Evolutionary conservation across 2,888 invertebrate species (phyloP), one percentile per base, ranked within the genome.

Genomic region (Drosophila anomelani): DNA sequence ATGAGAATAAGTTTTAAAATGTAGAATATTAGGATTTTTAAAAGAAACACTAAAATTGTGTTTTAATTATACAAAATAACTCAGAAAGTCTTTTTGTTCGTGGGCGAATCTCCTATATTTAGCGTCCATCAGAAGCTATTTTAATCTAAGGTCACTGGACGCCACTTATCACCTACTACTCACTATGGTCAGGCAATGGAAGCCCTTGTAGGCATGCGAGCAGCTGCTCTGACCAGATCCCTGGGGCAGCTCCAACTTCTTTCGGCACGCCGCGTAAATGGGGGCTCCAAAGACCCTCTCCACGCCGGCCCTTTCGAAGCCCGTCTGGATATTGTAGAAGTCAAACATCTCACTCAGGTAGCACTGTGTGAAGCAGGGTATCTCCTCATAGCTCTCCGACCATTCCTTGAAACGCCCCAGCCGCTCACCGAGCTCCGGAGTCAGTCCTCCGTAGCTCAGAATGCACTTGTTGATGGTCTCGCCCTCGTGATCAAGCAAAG

Each of bases 321-420:
- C 91, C 3, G 59, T 47, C 17, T 63, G 39, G 1, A 80, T 80
- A 34, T 80, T 64, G 57, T 90, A 91, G 43, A 91, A 82, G 44
- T 85, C 78, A 44, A 86, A 91, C 90, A 88, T 84, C 34, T 87
- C 85, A 5, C 39, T 72, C 0, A 91, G 70, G 68, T 91, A 91
- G 53, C 91, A 91, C 20, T 82, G 81, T 0, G 90, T 90, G 44
- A 91, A 91, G 56, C 91, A 91, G 23, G 91, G 91, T 47, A 91
- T 79, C 63, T 91, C 91, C 72, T 91, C 91, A 23, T 84, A 81
- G 5, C 29, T 58, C 1, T 80, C 80, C 8, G 92, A 88, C 91
- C 91, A 91, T 10, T 89, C 73, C 6, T 81, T 85, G 20, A 80
- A 91, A 0, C 91, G 80, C 9, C 78, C 78, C 51, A 91, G 70